These are phyloP conservation scores for Steromphala cineraria DNA, from an alignment of 2,888 invertebrate species.

Conservation along the genomic window DNA sequence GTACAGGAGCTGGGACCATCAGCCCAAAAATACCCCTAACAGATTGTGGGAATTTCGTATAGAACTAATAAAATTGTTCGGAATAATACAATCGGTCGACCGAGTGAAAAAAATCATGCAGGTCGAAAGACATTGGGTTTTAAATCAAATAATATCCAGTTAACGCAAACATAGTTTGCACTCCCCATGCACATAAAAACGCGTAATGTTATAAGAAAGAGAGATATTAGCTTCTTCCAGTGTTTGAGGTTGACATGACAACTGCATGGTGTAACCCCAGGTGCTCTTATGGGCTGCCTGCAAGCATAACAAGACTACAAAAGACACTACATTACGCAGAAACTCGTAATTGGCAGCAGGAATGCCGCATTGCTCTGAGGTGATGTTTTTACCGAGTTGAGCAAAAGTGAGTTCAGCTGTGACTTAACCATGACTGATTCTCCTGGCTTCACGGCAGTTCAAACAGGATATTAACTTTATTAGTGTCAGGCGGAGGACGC, in stretches of 20 bases:
- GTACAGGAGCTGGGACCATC: background rate
- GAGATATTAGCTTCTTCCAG: no score
- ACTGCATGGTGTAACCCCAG: no score
- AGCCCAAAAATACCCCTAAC: background rate
- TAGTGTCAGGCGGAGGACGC: no score
- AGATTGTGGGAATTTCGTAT: slow-evolving; percentile 15
- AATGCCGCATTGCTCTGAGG: background rate
- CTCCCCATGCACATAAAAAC: background rate
- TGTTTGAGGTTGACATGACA: no score
- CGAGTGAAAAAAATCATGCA: background rate
- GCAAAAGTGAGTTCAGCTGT: background rate
- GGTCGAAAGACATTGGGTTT: background rate
- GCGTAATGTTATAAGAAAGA: no score
- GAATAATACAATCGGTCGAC: background rate
- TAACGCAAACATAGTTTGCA: background rate
- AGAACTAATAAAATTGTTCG: background rate
- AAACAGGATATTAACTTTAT: background rate
- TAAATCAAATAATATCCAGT: background rate
- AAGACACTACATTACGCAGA: background rate
- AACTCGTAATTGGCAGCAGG: background rate
- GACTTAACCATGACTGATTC: background rate
- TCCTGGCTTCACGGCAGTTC: background rate
- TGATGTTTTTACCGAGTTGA: background rate
- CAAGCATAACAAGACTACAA: background rate
- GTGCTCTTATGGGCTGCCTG: background rate